A percentile compares a stretch with the other conserved stretches of the same genome.
phyloP scores from a whole-genome alignment of 1,140 invertebrate species.

The Cecropterus lyciades region DNA sequence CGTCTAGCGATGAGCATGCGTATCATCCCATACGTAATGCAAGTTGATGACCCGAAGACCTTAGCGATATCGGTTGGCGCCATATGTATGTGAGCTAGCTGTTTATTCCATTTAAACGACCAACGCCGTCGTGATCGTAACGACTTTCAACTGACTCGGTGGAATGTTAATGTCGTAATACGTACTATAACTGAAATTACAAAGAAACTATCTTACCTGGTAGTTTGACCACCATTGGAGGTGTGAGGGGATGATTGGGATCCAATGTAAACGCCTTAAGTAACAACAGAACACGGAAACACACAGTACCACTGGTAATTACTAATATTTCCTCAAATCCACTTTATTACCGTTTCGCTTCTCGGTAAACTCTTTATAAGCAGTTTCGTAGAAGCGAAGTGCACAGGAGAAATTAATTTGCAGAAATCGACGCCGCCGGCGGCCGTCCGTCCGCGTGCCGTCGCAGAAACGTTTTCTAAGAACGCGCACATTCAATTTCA shows the following conservation, averaged over 20 bases:
- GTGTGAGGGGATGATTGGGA: slow-evolving; percentile 73
- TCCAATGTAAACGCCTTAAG: slow-evolving; percentile 78
- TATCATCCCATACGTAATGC: slow-evolving; percentile 28
- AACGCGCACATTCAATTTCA: slow-evolving; percentile 80
- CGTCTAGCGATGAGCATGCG: neutral
- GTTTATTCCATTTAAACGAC: slow-evolving; percentile 34
- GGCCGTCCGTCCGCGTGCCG: slow-evolving; percentile 61
- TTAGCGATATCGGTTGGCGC: slow-evolving; percentile 46
- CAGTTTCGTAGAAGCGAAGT: slow-evolving; percentile 79
- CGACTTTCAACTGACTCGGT: slow-evolving; percentile 40
- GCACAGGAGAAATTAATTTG: slow-evolving; percentile 82
- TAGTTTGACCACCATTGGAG: slow-evolving; percentile 82
- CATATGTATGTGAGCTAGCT: slow-evolving; percentile 30
- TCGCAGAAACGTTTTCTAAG: slow-evolving; percentile 73
- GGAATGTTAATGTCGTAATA: slow-evolving; percentile 25
- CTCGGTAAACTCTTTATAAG: slow-evolving; percentile 80
- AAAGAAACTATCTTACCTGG: slow-evolving; percentile 65
- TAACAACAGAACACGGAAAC: slow-evolving; percentile 75
- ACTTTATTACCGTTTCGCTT: slow-evolving; percentile 77
- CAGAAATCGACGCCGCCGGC: slow-evolving; percentile 71
- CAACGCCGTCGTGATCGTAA: slow-evolving; percentile 22
- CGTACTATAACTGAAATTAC: slow-evolving; percentile 5
- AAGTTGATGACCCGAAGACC: slow-evolving; percentile 45
- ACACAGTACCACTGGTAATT: slow-evolving; percentile 78
- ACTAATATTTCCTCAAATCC: slow-evolving; percentile 79